These are phyloP conservation scores for Marmota flaviventris DNA, from an alignment of 2,113 vertebrate species.

Conservation along the genomic window DNA sequence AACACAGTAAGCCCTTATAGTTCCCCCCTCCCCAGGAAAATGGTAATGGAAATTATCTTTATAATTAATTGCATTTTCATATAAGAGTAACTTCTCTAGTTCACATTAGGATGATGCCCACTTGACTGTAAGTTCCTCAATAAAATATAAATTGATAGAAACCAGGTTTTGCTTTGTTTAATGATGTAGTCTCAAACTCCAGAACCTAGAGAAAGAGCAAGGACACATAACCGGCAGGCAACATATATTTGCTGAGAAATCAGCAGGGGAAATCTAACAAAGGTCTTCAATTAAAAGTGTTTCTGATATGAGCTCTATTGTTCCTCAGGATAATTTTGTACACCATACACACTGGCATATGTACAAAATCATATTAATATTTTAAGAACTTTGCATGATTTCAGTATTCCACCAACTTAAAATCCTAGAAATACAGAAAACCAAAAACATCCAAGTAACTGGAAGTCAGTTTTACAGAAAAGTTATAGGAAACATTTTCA, in stretches of 20 bases:
- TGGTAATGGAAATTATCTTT: background rate
- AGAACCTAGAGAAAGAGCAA: background rate
- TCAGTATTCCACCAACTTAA: background rate
- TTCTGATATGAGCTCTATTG: background rate
- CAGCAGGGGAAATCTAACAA: background rate
- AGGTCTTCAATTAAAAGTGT: background rate
- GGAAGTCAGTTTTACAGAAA: background rate
- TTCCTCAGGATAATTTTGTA: conserved; percentile 36
- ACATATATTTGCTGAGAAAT: background rate
- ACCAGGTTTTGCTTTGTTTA: background rate
- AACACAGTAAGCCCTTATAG: background rate
- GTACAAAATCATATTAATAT: background rate
- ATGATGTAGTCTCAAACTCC: background rate
- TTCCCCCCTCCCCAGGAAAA: background rate
- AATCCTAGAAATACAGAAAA: background rate
- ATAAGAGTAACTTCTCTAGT: conserved; percentile 4
- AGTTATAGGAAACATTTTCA: background rate
- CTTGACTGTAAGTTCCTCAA: background rate
- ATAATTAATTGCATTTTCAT: background rate
- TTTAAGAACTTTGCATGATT: background rate
- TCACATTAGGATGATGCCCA: background rate
- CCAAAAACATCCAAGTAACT: background rate
- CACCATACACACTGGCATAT: background rate
- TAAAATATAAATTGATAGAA: background rate
- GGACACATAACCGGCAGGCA: background rate